Base-by-base conservation (phyloP, 1,140 invertebrate genomes). In the Drosophila chauvacae region DNA sequence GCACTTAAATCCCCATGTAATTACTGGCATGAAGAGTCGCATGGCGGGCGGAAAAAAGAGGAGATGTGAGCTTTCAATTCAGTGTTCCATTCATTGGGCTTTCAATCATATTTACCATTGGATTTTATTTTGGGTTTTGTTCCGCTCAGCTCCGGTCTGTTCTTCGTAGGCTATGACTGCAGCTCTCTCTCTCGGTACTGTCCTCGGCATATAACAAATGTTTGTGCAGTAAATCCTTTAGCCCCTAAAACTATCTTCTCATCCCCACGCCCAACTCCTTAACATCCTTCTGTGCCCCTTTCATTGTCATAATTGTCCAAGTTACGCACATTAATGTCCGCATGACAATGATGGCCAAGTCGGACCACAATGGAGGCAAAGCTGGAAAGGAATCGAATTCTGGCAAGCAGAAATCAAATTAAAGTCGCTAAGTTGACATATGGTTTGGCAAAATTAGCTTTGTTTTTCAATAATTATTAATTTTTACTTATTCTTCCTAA, bases 241-340 rank as follows among this genome's bases (percentile, higher is more conserved):
- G 28, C 18, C 28, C 42, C 44, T 20, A 18, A 58, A 56, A 57
- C 48, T 56, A 30, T 74, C 41, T 64, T 26, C 47, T 45, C 20
- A 6, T 18, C 14, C 14, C 11, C 30, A 14, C n/a, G 14, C 41
- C 68, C 7, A 55, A 28, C 16, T 35, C 37, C 45, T 33, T 50
- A 18, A 47, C 41, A n/a, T 41, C 41, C 37, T 41, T 55, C 28
- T 57, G 23, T 37, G 74, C 47, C 58, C 35, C 58, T 81, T 81
- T 82, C 63, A 61, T 63, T 76, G 79, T 76, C 70, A 76, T 79
- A 87, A 82, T 87, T 87, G 83, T 86, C 70, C 83, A 61, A 82
- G 83, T 79, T 80, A 82, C 83, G 65, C 65, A 82, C 83, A 86
- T 86, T 87, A 82, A 82, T 87, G 76, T 79, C 82, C 59, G 41